Base-by-base conservation (phyloP, 2,113 vertebrate genomes). In the Oreochromis aureus region DNA sequence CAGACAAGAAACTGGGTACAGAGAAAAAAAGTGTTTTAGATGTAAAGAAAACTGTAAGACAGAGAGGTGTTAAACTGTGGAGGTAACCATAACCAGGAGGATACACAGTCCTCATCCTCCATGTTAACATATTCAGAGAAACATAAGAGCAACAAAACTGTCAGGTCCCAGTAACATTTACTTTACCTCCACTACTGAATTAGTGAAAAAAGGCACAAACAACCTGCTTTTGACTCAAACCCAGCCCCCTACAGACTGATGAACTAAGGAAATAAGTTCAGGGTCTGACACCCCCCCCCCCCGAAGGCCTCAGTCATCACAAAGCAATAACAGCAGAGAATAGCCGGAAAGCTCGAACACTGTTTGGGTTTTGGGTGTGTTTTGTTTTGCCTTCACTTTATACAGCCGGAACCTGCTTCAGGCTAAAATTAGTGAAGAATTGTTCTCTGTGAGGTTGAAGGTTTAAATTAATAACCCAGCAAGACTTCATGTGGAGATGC, bases 41-140 rank as follows among this genome's bases (percentile, higher is more conserved):
- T 16, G 36, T 15, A 16, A 24, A 24, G 10, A 63, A 24, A 71
- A 71, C 24, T 39, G 36, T 24, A 24, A 41, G 36, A 71, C 34
- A 1, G 63, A 4, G 19, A 15, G 36, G 12, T 13, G 44, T 22
- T 41, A 41, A 69, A 69, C 19, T 1, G 3, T 69, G 34, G 36
- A 22, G 36, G 7, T 15, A 8, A 69, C 11, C 36, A 69, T 3
- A 39, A 39, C 34, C 34, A 69, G 18, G 13, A 39, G 61, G 63
- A n/a, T 69, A 24, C 36, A 22, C 63, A 69, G n/a, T 22, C 36
- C 66, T 0, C 0, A 71, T 44, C 66, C 12, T 24, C 5, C 39
- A 44, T 44, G 5, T 71, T 44, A 44, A 24, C 39, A 44, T 71
- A 1, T 24, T 24, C 36, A 0, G n/a, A 41, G 63, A 69, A 44